Percentiles rank a stretch among this genome's conserved stretches.
These are phyloP conservation scores for Acanthurus tractus DNA, from an alignment of 2,797 vertebrate genomes.

Conservation along the genomic window DNA sequence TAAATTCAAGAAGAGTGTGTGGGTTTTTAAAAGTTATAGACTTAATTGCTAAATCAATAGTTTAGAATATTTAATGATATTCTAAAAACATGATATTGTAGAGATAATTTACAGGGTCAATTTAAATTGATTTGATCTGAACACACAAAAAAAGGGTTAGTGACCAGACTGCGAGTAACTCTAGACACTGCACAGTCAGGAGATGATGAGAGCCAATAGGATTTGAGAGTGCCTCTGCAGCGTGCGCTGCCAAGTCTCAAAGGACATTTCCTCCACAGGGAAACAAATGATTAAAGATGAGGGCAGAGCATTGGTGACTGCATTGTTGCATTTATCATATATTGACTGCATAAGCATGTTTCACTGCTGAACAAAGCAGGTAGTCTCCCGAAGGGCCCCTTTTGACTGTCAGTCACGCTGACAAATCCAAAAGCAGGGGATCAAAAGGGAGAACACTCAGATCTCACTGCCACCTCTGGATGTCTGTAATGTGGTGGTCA, in stretches of 20 bases:
- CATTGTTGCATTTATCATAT: constrained; percentile 15
- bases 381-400: constrained; percentile 14
- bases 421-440: constrained; percentile 33
- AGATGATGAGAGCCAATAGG: constrained; percentile 21
- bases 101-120: constrained; percentile 4
- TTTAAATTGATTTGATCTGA: background rate
- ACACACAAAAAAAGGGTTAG: constrained; percentile 1
- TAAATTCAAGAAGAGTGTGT: background rate
- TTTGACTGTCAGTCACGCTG: constrained; percentile 50
- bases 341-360: constrained; percentile 22
- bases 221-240: constrained; percentile 15
- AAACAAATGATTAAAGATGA: constrained; percentile 45
- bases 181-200: background rate
- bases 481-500: constrained; percentile 11
- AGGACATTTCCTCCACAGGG: constrained; percentile 24
- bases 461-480: constrained; percentile 16
- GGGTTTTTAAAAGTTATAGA: constrained; percentile 7
- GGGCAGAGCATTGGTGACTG: background rate
- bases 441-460: constrained; percentile 13
- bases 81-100: background rate
- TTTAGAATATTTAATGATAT: constrained; percentile 3
- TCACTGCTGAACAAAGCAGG: constrained; percentile 27
- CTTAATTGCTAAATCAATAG: background rate
- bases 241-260: background rate
- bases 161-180: background rate